Percentiles rank a stretch among this genome's conserved stretches.
Conservation (phyloP, 2,888 invertebrate genomes). For the Drosophila bunnanda region DNA sequence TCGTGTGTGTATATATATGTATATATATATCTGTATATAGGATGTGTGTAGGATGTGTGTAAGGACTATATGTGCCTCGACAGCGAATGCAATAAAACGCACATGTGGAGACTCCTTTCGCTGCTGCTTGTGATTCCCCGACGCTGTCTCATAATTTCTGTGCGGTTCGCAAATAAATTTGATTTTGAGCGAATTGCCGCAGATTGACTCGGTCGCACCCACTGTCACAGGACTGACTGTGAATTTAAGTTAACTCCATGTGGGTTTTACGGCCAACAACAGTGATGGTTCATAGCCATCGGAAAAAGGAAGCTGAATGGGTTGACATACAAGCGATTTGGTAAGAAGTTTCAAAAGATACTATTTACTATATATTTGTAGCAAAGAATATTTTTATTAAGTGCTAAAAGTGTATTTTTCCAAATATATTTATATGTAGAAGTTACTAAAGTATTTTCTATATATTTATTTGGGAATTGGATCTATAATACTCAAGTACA, state of each 20-base stretch:
- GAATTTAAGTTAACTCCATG: constrained; percentile 6
- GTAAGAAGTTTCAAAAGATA: neutral
- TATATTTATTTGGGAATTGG: neutral
- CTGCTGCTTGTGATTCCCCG: neutral
- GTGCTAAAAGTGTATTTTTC: too few species aligned
- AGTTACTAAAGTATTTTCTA: neutral
- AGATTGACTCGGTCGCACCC: constrained; percentile 60
- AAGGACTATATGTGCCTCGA: constrained; percentile 21
- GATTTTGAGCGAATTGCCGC: constrained; percentile 68
- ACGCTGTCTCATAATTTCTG: constrained; percentile 68
- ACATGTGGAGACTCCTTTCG: constrained; percentile 58
- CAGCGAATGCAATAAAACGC: constrained; percentile 73
- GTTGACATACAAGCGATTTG: too few species aligned
- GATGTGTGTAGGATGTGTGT: neutral
- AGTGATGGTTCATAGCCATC: neutral
- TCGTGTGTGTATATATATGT: neutral
- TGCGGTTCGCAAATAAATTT: constrained; percentile 78
- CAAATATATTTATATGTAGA: too few species aligned
- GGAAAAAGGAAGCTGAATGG: neutral
- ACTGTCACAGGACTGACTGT: constrained; percentile 28
- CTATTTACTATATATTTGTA: neutral
- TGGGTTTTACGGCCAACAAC: neutral
- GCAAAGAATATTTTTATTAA: neutral
- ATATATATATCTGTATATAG: neutral
- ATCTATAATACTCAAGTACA: neutral